phyloP scores from a whole-genome alignment of 2,888 invertebrate species.

The Nemotelus pantherinus region DNA sequence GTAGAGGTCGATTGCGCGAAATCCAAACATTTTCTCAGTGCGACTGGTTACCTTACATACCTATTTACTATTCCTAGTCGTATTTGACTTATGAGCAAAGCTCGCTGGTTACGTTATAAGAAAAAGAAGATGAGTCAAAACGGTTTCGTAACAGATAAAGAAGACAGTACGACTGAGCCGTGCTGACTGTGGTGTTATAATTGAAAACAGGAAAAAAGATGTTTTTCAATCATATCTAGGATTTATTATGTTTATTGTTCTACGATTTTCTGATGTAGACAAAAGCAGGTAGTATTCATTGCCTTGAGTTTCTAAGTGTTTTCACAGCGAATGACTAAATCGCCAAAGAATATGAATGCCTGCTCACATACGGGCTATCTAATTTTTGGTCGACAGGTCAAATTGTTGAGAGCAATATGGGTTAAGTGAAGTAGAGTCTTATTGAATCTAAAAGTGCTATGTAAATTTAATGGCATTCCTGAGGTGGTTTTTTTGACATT shows the following conservation, averaged over 20 bases:
- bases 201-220: slow-evolving; percentile 37
- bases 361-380: no score
- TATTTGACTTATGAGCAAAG: slow-evolving; percentile 41
- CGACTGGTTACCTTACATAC: slow-evolving; percentile 2
- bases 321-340: no score
- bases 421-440: no score
- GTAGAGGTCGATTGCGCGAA: slow-evolving; percentile 38
- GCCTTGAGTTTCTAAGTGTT: background rate
- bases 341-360: no score
- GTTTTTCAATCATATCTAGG: slow-evolving; percentile 18
- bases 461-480: no score
- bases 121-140: slow-evolving; percentile 32
- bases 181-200: slow-evolving; percentile 20
- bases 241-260: slow-evolving; percentile 33
- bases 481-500: no score
- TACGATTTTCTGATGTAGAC: background rate
- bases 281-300: background rate
- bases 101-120: slow-evolving; percentile 38
- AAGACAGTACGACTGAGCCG: slow-evolving; percentile 18
- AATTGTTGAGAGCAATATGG: no score
- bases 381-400: no score
- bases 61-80: slow-evolving; percentile 3
- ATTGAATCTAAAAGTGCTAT: no score
- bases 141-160: slow-evolving; percentile 32
- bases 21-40: slow-evolving; percentile 40